phyloP scores from a whole-genome alignment of 2,113 vertebrate genomes.

The Emydura subglobosa region DNA sequence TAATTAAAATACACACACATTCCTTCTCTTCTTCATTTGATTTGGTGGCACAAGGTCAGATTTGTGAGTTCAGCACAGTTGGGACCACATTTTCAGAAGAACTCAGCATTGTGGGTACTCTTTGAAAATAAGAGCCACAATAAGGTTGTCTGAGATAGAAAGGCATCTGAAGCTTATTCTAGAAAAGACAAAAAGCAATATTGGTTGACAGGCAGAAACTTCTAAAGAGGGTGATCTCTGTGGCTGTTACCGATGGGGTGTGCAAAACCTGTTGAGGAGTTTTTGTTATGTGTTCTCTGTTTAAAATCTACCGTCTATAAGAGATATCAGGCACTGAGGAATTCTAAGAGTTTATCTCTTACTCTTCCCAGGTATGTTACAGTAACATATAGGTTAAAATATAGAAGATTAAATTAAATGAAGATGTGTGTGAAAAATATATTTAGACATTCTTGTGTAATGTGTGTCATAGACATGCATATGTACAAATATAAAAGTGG shows the following conservation, averaged over 20 bases:
- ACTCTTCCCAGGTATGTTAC: background rate
- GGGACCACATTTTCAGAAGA: background rate
- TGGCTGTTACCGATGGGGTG: background rate
- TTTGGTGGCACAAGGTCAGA: background rate
- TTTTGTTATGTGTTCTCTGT: background rate
- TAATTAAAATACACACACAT: background rate
- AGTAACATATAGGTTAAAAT: background rate
- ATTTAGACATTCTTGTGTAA: background rate
- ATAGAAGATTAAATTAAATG: background rate
- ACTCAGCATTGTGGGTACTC: background rate
- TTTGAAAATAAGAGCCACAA: background rate
- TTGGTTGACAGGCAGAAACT: background rate
- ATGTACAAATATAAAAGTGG: background rate
- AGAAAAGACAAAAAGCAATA: background rate
- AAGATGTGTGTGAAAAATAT: background rate
- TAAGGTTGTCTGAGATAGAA: background rate
- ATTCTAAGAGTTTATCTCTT: background rate
- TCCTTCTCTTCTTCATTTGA: background rate
- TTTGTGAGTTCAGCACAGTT: background rate
- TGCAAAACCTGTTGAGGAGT: background rate
- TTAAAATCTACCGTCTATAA: background rate
- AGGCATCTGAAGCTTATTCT: background rate
- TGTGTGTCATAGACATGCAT: background rate
- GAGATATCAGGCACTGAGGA: background rate
- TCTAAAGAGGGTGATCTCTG: background rate